A percentile compares a stretch with the other conserved stretches of the same genome.
phyloP scores from a whole-genome alignment of 2,888 invertebrate genomes.

The Chromoteleia sp. region DNA sequence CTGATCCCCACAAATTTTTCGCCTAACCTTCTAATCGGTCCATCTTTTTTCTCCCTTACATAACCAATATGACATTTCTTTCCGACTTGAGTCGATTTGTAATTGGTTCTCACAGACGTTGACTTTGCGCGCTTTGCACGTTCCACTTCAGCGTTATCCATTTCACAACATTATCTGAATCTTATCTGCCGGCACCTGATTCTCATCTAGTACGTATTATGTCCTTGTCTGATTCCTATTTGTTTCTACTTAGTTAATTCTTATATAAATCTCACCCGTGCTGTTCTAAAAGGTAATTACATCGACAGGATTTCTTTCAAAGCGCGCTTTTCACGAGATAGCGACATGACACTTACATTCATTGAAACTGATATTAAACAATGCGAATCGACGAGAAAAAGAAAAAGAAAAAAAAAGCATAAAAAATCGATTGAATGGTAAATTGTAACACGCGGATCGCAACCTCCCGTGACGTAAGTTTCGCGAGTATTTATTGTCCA shows the following conservation, averaged over 20 bases:
- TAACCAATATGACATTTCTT: constrained; percentile 67
- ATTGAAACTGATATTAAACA: constrained; percentile 63
- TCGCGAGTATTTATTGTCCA: constrained; percentile 47
- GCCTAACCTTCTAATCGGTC: constrained; percentile 39
- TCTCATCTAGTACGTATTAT: constrained; percentile 60
- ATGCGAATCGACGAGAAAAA: constrained; percentile 12
- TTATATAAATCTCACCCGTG: constrained; percentile 59
- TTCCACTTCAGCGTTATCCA: constrained; percentile 47
- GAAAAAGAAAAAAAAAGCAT: background rate
- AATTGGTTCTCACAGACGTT: constrained; percentile 66
- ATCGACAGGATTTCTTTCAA: constrained; percentile 46
- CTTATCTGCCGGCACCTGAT: constrained; percentile 66
- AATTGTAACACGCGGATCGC: constrained; percentile 55
- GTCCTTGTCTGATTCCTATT: constrained; percentile 59
- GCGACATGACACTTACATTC: constrained; percentile 65
- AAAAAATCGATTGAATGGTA: constrained; percentile 33
- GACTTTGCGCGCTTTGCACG: constrained; percentile 34
- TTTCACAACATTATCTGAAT: constrained; percentile 65
- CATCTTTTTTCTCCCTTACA: constrained; percentile 51
- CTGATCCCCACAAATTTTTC: constrained; percentile 48
- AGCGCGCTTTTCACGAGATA: constrained; percentile 47
- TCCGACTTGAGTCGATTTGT: constrained; percentile 47
- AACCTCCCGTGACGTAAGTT: constrained; percentile 51
- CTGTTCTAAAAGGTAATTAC: constrained; percentile 58
- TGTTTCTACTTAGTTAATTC: constrained; percentile 66